These are phyloP conservation scores for Copidosoma floridanum DNA, from an alignment of 1,140 invertebrate species.

Conservation along the genomic window DNA sequence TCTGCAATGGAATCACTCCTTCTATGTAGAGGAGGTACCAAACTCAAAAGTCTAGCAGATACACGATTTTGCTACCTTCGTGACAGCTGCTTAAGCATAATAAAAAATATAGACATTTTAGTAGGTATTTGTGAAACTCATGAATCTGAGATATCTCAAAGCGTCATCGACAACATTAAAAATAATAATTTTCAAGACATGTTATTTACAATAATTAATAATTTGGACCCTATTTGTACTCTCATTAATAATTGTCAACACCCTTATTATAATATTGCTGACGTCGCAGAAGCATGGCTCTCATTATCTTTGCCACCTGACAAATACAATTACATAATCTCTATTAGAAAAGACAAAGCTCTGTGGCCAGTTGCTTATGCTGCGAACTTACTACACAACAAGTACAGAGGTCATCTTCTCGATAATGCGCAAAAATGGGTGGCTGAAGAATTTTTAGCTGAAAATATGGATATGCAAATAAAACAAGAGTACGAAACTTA, in stretches of 20 bases:
- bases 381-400: background rate
- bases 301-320: background rate
- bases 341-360: background rate
- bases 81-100: background rate
- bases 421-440: background rate
- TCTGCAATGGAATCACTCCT: background rate
- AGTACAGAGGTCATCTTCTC: background rate
- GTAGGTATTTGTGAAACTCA: background rate
- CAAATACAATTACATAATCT: background rate
- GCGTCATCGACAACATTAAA: background rate
- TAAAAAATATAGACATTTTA: background rate
- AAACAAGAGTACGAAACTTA: background rate
- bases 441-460: background rate
- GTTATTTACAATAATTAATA: background rate
- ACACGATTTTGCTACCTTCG: slow-evolving; percentile 1
- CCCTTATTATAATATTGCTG: slow-evolving; percentile 1
- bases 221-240: background rate
- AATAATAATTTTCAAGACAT: background rate
- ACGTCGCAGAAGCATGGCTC: background rate
- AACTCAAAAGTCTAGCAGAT: background rate
- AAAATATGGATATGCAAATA: background rate
- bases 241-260: slow-evolving; percentile 3
- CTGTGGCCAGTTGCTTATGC: background rate
- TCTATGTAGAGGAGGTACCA: background rate
- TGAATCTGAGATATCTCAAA: background rate